phyloP scores from a whole-genome alignment of 2,797 vertebrate genomes.

The Enteromius unitaeniatus region DNA sequence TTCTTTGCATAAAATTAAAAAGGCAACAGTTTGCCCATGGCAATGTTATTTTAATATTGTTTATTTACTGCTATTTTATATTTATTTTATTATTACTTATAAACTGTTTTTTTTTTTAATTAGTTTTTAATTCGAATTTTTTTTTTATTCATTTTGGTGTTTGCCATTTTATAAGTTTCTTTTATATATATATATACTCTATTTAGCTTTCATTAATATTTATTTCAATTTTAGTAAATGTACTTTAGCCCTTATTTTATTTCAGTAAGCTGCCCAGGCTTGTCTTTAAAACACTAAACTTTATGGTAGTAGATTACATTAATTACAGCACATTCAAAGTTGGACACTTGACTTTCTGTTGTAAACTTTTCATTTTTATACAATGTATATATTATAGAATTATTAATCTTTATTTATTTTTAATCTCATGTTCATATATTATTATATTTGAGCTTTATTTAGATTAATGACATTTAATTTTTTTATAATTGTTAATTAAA shows the following conservation, averaged over 20 bases:
- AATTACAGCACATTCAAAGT: background rate
- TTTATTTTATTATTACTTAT: background rate
- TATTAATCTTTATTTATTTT: background rate
- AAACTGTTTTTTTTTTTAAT: background rate
- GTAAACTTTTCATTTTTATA: background rate
- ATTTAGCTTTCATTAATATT: too few relatives aligned
- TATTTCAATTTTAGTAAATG: too few relatives aligned
- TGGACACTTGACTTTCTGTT: background rate
- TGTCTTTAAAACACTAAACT: background rate
- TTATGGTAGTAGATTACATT: background rate
- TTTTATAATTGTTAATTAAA: background rate
- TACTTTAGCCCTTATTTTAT: background rate
- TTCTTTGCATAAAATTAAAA: background rate
- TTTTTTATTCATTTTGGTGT: too few relatives aligned
- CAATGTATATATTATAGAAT: background rate
- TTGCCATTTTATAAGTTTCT: too few relatives aligned
- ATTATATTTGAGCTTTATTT: background rate
- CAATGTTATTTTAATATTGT: background rate
- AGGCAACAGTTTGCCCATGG: background rate
- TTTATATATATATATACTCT: too few relatives aligned
- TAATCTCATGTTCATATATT: background rate
- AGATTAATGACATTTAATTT: background rate
- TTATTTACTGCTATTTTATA: background rate
- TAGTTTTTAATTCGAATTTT: too few relatives aligned
- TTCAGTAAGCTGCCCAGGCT: background rate